Base-by-base conservation (phyloP, 1,140 invertebrate genomes). In the Drosophila jambulina region DNA sequence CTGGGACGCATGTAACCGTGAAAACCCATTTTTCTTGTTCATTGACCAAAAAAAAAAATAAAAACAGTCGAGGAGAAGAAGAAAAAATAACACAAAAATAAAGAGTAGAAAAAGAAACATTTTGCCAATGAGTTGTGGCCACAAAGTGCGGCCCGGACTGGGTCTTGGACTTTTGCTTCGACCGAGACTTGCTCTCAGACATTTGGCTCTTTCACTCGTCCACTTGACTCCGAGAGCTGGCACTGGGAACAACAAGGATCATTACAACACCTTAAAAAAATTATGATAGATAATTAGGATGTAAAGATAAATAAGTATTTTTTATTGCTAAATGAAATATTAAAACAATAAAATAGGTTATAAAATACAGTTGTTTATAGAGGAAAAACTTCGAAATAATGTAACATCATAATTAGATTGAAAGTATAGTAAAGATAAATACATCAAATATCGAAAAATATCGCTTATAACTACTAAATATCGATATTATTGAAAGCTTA, bases 11-110 rank as follows among this genome's bases (percentile, higher is more conserved):
- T 90, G 84, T 90, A 88, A 88, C 84, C 84, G 84, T 88, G 84
- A 88, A 88, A 88, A 81, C 75, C 85, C 74, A 88, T 88, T 88
- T 88, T 88, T 88, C 84, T 88, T 88, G 84, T 88, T 88, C 84
- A 88, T 90, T 88, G 84, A 88, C 84, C 85, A 87, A 86, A 80
- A 53, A 78, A 43, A 59, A 75, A 36, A 42, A 34, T 25, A 60
- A 82, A 49, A 54, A 23, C 29, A 25, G 80, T 76, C 70, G 48
- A 69, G 53, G 29, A 59, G 45, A 69, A 78, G 56, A 69, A 82
- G 38, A 45, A 27, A 21, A 65, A 87, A 87, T 76, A 58, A 78
- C 45, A 68, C 17, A 54, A 32, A 27, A 63, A 38, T 65, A 32
- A 36, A 25, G 32, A 43, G 48, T 17, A 34, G 45, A 40, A 54